Conservation (phyloP, 30 jellyfish, hydroid and myxozoan species). For the Hydractinia echinata region DNA sequence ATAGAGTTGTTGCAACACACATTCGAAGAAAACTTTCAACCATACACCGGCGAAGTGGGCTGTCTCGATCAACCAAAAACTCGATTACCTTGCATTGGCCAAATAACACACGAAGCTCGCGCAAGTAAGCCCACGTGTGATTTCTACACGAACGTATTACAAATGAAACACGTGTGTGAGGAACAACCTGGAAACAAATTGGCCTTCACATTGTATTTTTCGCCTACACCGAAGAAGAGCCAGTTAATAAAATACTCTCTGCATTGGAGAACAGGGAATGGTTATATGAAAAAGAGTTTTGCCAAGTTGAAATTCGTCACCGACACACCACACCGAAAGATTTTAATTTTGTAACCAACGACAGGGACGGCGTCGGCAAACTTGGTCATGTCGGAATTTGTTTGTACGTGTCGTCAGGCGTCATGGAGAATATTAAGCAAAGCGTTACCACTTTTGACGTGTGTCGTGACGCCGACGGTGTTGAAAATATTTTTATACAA, state of each 20-base stretch:
- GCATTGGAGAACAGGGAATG: conserved; percentile 7
- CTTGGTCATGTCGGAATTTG: conserved; percentile 7
- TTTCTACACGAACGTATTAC: neutral
- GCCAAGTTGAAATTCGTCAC: conserved; percentile 6
- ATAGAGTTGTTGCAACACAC: conserved; percentile 9
- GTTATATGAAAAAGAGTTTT: neutral
- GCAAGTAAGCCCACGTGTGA: neutral
- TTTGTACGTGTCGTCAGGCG: neutral
- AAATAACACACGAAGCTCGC: neutral
- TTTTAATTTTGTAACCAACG: neutral
- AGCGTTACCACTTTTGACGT: neutral
- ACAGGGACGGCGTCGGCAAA: conserved; percentile 7
- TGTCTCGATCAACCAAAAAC: neutral
- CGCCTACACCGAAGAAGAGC: neutral
- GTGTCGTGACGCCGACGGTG: neutral
- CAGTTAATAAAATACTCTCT: neutral
- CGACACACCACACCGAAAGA: neutral
- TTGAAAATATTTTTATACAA: neutral
- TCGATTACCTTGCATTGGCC: neutral
- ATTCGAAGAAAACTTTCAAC: neutral
- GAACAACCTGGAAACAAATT: neutral
- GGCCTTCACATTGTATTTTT: conserved; percentile 2
- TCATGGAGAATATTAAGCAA: neutral
- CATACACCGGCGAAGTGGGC: neutral
- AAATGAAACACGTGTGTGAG: conserved; percentile 15